Base-by-base conservation (phyloP, 2,888 invertebrate genomes). In the Baccha elongata region DNA sequence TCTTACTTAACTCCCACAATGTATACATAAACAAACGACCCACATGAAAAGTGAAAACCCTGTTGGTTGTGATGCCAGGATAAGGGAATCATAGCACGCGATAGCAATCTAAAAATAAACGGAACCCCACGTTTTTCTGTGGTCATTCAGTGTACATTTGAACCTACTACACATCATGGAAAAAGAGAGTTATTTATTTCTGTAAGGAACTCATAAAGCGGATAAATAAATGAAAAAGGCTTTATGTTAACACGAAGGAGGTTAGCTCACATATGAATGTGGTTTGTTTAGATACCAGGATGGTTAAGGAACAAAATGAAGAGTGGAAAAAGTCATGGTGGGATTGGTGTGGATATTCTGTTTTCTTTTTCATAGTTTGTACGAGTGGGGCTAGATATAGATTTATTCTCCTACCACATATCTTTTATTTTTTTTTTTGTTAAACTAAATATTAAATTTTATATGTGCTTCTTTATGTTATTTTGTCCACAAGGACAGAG, bases 61-160 rank as follows among this genome's bases (percentile, higher is more conserved):
- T 21, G 11, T 35, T 53, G 35, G 53, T 19, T 44, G 35, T 64
- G 64, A 76, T 71, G 46, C 32, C 40, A 26, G 42, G 64, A 76
- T 76, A 76, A 76, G 69, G 46, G 69, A 71, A 76, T 76, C 76
- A 76, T 76, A 32, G 64, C 76, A 76, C 76, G 76, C 76, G 76
- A 76, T 76, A 76, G 42, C 53, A 58, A 74, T 74, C 74, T 74
- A 52, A 67, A 74, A 74, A 74, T 67, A 60, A 74, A 74, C 67
- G 52, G 13, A 74, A 42, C 69, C 42, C 48, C 46, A 71, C 64
- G 48, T 65, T 71, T 71, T 15, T 32, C 48, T 71, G 71, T 71
- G 76, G 76, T 76, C 76, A 76, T 69, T 76, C 58, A 55, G 55
- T 53, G 17, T 40, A 62, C 10, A 15, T 29, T 21, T 32, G n/a